A percentile compares a stretch with the other conserved stretches of the same genome.
These are phyloP conservation scores for Eilema griseolum DNA, from an alignment of 2,888 invertebrate species.

Conservation along the genomic window DNA sequence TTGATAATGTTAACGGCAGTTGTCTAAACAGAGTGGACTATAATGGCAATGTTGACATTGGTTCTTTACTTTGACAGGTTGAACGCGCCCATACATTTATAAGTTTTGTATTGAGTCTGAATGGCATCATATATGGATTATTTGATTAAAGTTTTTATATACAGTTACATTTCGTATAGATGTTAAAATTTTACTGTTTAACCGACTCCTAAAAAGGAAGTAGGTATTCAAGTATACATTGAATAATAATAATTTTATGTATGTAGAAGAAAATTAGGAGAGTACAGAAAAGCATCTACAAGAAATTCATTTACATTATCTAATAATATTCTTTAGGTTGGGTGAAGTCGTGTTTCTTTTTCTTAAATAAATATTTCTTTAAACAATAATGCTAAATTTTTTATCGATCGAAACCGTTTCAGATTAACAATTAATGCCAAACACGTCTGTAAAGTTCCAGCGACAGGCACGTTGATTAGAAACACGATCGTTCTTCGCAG, in stretches of 20 bases:
- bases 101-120: constrained; percentile 18
- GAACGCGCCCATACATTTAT: background rate
- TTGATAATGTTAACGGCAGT: constrained; percentile 18
- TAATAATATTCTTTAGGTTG: background rate
- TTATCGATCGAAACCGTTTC: constrained; percentile 2
- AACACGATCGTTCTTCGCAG: constrained; percentile 26
- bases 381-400: background rate
- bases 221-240: background rate
- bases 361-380: background rate
- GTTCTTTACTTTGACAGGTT: constrained; percentile 22
- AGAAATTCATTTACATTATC: background rate
- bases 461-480: constrained; percentile 21
- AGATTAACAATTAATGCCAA: constrained; percentile 4
- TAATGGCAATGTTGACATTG: constrained; percentile 39
- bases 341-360: background rate
- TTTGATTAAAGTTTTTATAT: background rate
- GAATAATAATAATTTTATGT: background rate
- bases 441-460: background rate
- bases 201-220: background rate
- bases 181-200: background rate
- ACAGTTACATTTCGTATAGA: background rate
- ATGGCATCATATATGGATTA: constrained; percentile 4
- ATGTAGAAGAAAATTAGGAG: too few relatives aligned
- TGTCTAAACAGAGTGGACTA: constrained; percentile 27
- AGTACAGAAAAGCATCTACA: background rate